Conservation (phyloP, 2,888 invertebrate genomes). For the Sturmia bella region DNA sequence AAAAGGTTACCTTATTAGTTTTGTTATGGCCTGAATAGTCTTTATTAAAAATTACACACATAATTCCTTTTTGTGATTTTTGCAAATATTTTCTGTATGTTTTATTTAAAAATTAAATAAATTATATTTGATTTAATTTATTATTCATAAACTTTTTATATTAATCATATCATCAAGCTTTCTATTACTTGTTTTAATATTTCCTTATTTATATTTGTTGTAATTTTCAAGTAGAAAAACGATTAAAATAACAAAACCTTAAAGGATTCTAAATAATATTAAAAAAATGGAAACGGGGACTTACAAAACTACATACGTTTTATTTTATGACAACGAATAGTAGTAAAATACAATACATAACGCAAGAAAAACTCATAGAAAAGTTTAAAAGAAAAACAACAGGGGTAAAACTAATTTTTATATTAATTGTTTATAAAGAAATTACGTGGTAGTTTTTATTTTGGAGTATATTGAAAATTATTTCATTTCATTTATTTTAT, state of each 20-base stretch:
- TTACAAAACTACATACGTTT: conserved; percentile 35
- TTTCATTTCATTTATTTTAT: background rate
- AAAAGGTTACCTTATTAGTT: too few species aligned
- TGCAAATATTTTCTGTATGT: conserved; percentile 66
- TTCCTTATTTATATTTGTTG: conserved; percentile 35
- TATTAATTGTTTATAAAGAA: conserved; percentile 16
- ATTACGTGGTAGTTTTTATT: conserved; percentile 12
- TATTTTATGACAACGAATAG: background rate
- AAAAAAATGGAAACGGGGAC: conserved; percentile 66
- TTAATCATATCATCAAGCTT: conserved; percentile 46
- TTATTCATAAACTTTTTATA: conserved; percentile 58
- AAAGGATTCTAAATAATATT: conserved; percentile 47
- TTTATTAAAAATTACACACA: conserved; percentile 1
- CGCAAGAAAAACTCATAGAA: conserved; percentile 42
- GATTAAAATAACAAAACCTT: conserved; percentile 51
- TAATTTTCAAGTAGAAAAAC: conserved; percentile 32
- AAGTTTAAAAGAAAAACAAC: conserved; percentile 28
- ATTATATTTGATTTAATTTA: conserved; percentile 67
- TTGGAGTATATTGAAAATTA: conserved; percentile 27
- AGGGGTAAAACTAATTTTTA: conserved; percentile 44
- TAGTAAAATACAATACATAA: conserved; percentile 39
- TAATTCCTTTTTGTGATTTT: conserved; percentile 41
- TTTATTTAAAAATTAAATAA: conserved; percentile 68
- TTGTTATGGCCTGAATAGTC: too few species aligned
- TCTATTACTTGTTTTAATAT: conserved; percentile 47